Base-by-base conservation (phyloP, 2,113 vertebrate genomes). In the Cheirogaleus medius region DNA sequence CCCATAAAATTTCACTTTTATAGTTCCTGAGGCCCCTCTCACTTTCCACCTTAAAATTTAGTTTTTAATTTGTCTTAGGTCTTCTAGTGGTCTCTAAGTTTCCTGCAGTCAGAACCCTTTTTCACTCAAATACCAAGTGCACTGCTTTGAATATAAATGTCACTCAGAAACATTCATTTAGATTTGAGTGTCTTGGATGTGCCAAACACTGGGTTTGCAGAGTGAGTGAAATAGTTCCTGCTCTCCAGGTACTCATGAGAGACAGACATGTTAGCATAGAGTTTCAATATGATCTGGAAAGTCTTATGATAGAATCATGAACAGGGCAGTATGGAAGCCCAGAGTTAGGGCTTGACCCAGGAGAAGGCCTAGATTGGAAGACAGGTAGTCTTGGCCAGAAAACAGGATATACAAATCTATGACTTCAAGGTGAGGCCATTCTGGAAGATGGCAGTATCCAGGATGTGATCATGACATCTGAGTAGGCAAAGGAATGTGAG, bases 111-210 rank as follows among this genome's bases (percentile, higher is more conserved):
- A 83, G 74, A 96, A 69, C 18, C 47, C 23, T 87, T 86, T 94
- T 90, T 90, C 5, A 74, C 42, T 92, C 80, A 92, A 74, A 42
- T 58, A 32, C 32, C 34, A 66, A 93, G 23, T 27, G n/a, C 3
- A 29, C 32, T 76, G 25, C 56, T 90, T 63, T 64, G 47, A 82
- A 52, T 42, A 18, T 69, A 63, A 81, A 74, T 77, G 47, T 64
- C 82, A 58, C 66, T 96, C 44, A 90, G 71, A 95, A 95, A 44
- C 47, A 81, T n/a, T 18, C 56, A 52, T 92, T 92, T 21, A 92
- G 23, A 87, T 83, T 68, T 54, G 42, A 74, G 17, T 34, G 25
- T 44, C 15, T 58, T 15, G 13, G 49, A 58, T n/a, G 60, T 95
- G 25, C n/a, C 73, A 44, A 60, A 81, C 17, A 47, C 44, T 68